Evolutionary conservation across 2,797 vertebrate genomes (phyloP).

Genomic region (Enteromius anoplus): DNA sequence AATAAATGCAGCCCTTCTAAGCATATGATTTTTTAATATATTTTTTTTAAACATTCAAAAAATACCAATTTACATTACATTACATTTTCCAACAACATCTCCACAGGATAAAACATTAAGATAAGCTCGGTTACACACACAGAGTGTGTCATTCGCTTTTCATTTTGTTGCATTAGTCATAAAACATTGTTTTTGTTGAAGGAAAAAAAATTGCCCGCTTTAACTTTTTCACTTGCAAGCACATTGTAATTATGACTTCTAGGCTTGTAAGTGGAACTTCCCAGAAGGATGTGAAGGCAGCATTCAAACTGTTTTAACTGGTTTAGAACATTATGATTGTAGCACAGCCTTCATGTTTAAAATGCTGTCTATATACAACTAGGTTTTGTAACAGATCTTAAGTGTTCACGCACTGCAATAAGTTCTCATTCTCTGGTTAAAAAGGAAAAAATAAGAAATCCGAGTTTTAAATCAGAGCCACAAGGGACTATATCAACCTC

Average conservation of each 20-base stretch:
- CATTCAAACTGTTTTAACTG: not conserved
- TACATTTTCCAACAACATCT: not conserved
- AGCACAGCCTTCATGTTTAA: not conserved
- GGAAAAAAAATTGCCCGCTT: not conserved
- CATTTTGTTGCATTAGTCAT: slow-evolving; percentile 12
- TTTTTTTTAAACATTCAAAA: not conserved
- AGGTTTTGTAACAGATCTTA: not conserved
- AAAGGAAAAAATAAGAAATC: slow-evolving; percentile 4
- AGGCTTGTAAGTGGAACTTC: not conserved
- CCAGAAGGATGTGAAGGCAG: not conserved
- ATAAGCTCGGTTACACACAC: not conserved
- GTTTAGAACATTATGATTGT: not conserved
- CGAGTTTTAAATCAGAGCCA: slow-evolving; percentile 49
- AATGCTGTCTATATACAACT: not conserved
- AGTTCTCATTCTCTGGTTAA: not conserved
- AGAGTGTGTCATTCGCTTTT: not conserved
- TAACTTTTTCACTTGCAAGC: not conserved
- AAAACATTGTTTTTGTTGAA: not conserved
- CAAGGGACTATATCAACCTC: slow-evolving; percentile 41
- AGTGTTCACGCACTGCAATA: slow-evolving; percentile 2
- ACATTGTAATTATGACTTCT: slow-evolving; percentile 10
- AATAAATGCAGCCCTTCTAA: not conserved
- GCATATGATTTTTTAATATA: not conserved
- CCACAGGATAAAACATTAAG: not conserved
- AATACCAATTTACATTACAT: not conserved